A percentile compares a stretch with the other conserved stretches of the same genome.
These are phyloP conservation scores for Mormyrops attenuatus DNA, from an alignment of 2,797 vertebrate species.

Conservation along the genomic window DNA sequence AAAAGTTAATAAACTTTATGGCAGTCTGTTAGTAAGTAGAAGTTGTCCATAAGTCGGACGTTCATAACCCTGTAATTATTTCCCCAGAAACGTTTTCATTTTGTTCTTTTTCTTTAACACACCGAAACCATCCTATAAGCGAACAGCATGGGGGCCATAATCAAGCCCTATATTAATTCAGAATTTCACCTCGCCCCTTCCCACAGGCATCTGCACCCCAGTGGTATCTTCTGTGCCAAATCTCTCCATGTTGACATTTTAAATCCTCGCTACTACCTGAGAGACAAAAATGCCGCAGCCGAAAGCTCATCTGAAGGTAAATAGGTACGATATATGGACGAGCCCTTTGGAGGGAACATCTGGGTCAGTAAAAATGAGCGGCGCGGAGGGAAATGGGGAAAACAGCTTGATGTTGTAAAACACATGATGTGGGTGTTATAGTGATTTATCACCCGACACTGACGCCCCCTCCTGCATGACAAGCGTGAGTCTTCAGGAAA, in stretches of 20 bases:
- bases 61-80: background rate
- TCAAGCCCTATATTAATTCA: conserved; percentile 9
- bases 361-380: background rate
- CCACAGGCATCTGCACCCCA: background rate
- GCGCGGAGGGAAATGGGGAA: background rate
- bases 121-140: background rate
- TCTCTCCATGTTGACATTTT: background rate
- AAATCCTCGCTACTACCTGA: background rate
- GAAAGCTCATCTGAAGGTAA: background rate
- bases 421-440: background rate
- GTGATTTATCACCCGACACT: background rate
- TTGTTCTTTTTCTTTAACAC: background rate
- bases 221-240: background rate
- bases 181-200: background rate
- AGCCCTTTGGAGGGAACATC: background rate
- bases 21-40: background rate
- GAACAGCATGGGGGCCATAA: conserved; percentile 2
- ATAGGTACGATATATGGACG: background rate
- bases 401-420: background rate
- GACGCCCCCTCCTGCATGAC: background rate
- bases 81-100: background rate
- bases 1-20: background rate
- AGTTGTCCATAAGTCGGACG: background rate
- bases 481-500: background rate
- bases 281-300: background rate